phyloP scores from a whole-genome alignment of 1,140 invertebrate genomes.

The Aphis gossypii region DNA sequence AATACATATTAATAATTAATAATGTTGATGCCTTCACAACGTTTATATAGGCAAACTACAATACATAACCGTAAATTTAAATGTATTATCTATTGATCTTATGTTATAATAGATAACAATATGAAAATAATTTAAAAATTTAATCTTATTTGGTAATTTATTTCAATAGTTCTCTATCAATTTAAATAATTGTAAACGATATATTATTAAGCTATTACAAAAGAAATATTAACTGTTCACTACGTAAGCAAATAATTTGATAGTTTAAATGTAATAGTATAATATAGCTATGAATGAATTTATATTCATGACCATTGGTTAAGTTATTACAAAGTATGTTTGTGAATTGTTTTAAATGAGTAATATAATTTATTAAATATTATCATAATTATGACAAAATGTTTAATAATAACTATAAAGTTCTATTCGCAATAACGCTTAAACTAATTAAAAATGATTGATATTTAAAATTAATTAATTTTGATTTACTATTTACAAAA shows the following conservation, averaged over 20 bases:
- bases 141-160: not conserved
- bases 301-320: not conserved
- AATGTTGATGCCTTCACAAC: not conserved
- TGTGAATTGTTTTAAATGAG: not conserved
- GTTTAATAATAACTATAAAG: not conserved
- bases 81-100: not conserved
- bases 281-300: not conserved
- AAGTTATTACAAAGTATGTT: too few species aligned
- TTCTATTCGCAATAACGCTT: not conserved
- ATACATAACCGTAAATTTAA: not conserved
- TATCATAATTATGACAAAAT: not conserved
- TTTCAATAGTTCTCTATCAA: not conserved
- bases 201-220: not conserved
- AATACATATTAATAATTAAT: not conserved
- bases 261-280: not conserved
- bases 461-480: not conserved
- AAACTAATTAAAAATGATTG: not conserved
- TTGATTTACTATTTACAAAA: not conserved
- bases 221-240: not conserved
- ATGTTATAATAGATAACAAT: not conserved
- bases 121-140: not conserved
- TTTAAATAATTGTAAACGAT: not conserved
- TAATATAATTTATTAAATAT: not conserved
- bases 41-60: not conserved
- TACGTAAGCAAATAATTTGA: not conserved